Conservation (phyloP, 1,140 invertebrate genomes). For the Polyergus mexicanus region DNA sequence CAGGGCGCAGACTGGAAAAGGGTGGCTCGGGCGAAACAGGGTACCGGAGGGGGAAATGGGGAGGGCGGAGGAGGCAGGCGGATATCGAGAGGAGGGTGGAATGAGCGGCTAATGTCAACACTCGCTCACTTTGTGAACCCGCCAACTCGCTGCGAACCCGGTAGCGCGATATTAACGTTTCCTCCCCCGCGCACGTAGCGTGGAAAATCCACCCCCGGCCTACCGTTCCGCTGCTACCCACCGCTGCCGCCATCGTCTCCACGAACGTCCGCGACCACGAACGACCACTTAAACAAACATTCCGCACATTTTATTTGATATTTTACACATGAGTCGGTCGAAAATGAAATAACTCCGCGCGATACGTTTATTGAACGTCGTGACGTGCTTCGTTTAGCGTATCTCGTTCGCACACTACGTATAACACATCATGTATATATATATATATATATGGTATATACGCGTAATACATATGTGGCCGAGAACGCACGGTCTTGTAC, state of each 20-base stretch:
- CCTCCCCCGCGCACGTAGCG: slow-evolving; percentile 69
- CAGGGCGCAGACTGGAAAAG: slow-evolving; percentile 68
- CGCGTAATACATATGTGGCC: not conserved
- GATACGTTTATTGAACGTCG: slow-evolving; percentile 73
- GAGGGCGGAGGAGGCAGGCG: not conserved
- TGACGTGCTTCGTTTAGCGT: slow-evolving; percentile 39
- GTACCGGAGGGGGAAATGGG: slow-evolving; percentile 42
- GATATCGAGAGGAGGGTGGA: slow-evolving; percentile 62
- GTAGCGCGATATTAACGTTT: slow-evolving; percentile 83
- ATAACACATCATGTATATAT: not conserved
- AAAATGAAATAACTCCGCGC: slow-evolving; percentile 78
- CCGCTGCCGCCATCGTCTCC: slow-evolving; percentile 19
- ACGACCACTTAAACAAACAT: slow-evolving; percentile 81
- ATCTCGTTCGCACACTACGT: not conserved
- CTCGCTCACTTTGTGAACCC: slow-evolving; percentile 85
- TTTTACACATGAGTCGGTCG: slow-evolving; percentile 81
- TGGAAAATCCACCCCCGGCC: slow-evolving; percentile 60
- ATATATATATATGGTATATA: not conserved
- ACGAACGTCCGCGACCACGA: slow-evolving; percentile 60
- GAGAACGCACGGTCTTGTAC: slow-evolving; percentile 45
- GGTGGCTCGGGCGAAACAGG: slow-evolving; percentile 51
- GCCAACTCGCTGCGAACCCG: slow-evolving; percentile 81
- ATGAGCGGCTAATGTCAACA: slow-evolving; percentile 84
- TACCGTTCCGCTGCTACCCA: slow-evolving; percentile 28
- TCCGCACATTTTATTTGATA: slow-evolving; percentile 81